Base-by-base conservation (phyloP, 1,140 invertebrate species). In the Cotesia glomerata region DNA sequence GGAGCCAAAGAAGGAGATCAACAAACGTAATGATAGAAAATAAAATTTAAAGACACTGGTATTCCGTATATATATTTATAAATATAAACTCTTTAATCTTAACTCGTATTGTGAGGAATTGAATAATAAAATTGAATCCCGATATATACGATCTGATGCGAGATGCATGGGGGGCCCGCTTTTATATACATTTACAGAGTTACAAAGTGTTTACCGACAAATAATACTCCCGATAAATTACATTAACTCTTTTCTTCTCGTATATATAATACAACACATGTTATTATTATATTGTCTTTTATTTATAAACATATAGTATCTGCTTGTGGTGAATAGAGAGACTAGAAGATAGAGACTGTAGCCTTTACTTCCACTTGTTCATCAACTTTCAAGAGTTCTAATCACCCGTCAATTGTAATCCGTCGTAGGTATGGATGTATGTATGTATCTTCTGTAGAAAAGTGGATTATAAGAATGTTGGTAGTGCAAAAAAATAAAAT, bases 1-100 rank as follows among this genome's bases (percentile, higher is more conserved):
- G 51, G 58, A 26, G 66, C 81, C 81, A 82, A 83, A 83, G 78
- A 83, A 82, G 80, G 82, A 77, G 78, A 83, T 83, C 80, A 77
- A 77, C 78, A 74, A 77, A 45, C 39, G 39, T 45, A 45, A 45
- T 5, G 39, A 45, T 45, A 45, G 39, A 45, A 45, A 45, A 45
- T 45, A 45, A 45, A 45, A 45, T 45, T 45, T 45, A 45, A 74
- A 65, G 49, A 71, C 51, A 68, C 54, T 39, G 7, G 61, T 58
- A 34, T 36, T 18, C 11, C 13, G 39, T 45, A 68, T n/a, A 45
- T 45, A 67, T 56, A 7, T 56, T 32, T 45, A 68, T n/a, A 45
- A 18, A 67, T 56, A 7, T 56, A 18, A 14, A 56, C 52, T 16
- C n/a, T 56, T 16, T 16, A 13, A 56, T 26, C 26, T 26, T 26